Base-by-base conservation (phyloP, 2,113 vertebrate species). In the Engystomops pustulosus region DNA sequence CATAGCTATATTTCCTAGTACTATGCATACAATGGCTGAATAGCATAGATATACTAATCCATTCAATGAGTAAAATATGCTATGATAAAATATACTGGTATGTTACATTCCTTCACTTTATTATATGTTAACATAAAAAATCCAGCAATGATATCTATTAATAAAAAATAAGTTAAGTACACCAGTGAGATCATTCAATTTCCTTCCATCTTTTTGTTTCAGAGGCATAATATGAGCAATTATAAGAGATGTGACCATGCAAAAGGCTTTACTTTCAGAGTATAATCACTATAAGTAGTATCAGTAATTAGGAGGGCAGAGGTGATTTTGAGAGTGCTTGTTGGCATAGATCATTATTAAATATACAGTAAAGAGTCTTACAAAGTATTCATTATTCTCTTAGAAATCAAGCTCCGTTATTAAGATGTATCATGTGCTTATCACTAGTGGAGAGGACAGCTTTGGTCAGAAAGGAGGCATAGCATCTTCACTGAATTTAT, bases 321-420 rank as follows among this genome's bases (percentile, higher is more conserved):
- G 80, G 86, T 89, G 49, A 45, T 88, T 87, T 82, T 15, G 80
- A 34, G 84, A 85, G 80, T 77, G 84, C 53, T 81, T 47, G 51
- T 81, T 81, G 79, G 44, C 58, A 49, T 77, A 58, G 83, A 67
- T 84, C 85, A 84, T 86, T 58, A 78, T 74, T 86, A 88, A 74
- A 65, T 60, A 20, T 32, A 65, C 58, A 86, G 53, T 78, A 88
- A 87, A 68, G 81, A 74, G 38, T 79, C 58, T 45, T 89, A 88
- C 87, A 82, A 87, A 87, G 85, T 65, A 47, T 65, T 85, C 85
- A 83, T 88, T 89, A 87, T 86, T 85, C 62, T 87, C 82, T 76
- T 68, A 90, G 72, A 75, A 89, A 72, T 79, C 76, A 71, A 67
- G 84, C 84, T 88, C 36, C 87, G 80, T 87, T 88, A 85, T 75